A percentile compares a stretch with the other conserved stretches of the same genome.
phyloP scores from a whole-genome alignment of 1,140 invertebrate genomes.

The Aphidius gifuensis region DNA sequence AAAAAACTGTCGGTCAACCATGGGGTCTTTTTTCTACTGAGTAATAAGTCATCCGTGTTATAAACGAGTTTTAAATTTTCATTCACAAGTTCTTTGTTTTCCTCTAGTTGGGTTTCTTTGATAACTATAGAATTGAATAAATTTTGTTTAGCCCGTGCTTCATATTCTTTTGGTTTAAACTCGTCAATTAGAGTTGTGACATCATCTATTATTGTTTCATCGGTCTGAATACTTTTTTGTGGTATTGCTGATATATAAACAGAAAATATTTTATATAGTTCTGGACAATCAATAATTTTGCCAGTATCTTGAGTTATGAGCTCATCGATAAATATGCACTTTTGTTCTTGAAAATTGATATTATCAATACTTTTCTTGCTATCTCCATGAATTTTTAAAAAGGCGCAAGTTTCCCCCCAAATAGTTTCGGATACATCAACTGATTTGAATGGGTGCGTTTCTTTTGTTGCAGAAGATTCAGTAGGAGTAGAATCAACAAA shows the following conservation, averaged over 20 bases:
- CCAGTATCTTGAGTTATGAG: constrained; percentile 53
- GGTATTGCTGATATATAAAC: neutral
- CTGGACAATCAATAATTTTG: constrained; percentile 25
- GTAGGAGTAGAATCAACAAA: too few species aligned
- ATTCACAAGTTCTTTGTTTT: constrained; percentile 32
- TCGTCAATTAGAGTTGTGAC: constrained; percentile 29
- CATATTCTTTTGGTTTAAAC: constrained; percentile 14
- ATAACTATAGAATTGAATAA: constrained; percentile 39
- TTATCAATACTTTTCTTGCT: constrained; percentile 41
- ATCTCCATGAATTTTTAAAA: too few species aligned
- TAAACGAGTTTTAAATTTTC: constrained; percentile 29
- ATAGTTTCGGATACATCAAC: too few species aligned
- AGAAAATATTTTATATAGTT: too few species aligned
- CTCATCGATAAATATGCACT: constrained; percentile 53
- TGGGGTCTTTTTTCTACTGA: constrained; percentile 22
- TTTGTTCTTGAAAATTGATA: constrained; percentile 49
- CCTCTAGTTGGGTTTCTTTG: constrained; percentile 35
- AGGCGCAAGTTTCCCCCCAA: too few species aligned
- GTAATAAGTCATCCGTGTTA: constrained; percentile 23
- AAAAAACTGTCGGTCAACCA: constrained; percentile 30
- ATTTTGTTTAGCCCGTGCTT: constrained; percentile 44
- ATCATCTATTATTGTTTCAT: constrained; percentile 36
- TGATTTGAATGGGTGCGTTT: too few species aligned
- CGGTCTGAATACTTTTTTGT: constrained; percentile 34
- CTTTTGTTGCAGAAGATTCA: too few species aligned